Conservation (phyloP, 2,888 invertebrate species). For the Rhogogaster chlorosoma region DNA sequence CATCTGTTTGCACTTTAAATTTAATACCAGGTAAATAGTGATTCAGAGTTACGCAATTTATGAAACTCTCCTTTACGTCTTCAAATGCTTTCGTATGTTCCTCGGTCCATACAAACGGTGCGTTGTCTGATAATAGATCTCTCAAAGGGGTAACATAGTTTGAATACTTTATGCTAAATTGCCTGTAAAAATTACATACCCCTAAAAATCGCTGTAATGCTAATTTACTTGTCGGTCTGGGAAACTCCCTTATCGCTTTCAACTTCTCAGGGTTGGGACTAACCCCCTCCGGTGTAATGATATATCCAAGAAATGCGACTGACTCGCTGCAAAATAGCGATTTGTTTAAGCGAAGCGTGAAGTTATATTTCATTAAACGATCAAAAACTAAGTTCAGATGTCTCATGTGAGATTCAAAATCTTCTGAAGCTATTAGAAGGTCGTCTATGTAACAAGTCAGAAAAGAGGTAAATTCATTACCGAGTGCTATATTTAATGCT, state of each 20-base stretch:
- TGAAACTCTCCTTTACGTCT: constrained; percentile 55
- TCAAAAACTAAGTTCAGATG: not conserved
- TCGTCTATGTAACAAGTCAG: constrained; percentile 39
- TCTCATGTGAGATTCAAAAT: constrained; percentile 2
- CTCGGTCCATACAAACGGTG: constrained; percentile 54
- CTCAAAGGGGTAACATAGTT: constrained; percentile 54
- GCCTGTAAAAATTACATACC: not conserved
- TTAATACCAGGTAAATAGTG: constrained; percentile 43
- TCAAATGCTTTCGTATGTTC: constrained; percentile 51
- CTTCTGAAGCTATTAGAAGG: not conserved
- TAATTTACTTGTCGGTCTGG: not conserved
- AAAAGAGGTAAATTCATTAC: not conserved
- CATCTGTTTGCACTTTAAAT: constrained; percentile 58
- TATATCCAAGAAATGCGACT: constrained; percentile 6
- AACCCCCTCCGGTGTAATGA: not conserved
- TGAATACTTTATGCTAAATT: constrained; percentile 47
- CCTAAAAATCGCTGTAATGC: not conserved
- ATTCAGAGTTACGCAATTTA: constrained; percentile 50
- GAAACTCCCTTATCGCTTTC: not conserved
- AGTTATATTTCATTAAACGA: not conserved
- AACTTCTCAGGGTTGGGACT: constrained; percentile 1
- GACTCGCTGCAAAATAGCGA: not conserved
- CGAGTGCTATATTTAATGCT: constrained; percentile 7
- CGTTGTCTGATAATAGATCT: constrained; percentile 47
- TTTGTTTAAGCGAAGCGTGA: not conserved